These are phyloP conservation scores for Monopterus albus DNA, from an alignment of 2,113 vertebrate species.

Conservation along the genomic window DNA sequence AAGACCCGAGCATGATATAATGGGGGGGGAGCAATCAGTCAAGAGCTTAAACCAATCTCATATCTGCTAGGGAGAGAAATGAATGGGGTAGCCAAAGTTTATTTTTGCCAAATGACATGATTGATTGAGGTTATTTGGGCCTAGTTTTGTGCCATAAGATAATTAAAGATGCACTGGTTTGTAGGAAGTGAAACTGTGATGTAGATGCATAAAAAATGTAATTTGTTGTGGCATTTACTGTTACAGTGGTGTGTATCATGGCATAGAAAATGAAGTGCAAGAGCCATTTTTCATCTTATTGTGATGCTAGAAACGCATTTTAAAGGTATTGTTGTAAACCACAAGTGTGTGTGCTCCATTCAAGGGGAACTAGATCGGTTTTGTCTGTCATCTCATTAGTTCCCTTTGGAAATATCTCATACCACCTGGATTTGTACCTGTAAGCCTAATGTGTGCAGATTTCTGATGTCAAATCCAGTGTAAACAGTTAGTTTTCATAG, in stretches of 20 bases:
- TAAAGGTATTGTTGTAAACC: too few species aligned
- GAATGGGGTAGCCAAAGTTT: neutral
- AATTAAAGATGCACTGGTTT: neutral
- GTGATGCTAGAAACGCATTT: slow-evolving; percentile 28
- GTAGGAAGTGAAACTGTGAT: slow-evolving; percentile 4
- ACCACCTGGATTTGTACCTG: too few species aligned
- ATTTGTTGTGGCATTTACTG: neutral
- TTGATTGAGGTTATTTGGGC: neutral
- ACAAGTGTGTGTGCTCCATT: neutral
- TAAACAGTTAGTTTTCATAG: neutral
- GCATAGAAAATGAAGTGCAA: slow-evolving; percentile 21
- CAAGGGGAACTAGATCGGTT: neutral
- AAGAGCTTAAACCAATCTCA: slow-evolving; percentile 3
- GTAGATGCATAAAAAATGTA: neutral
- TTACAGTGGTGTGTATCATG: slow-evolving; percentile 12
- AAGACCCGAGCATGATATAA: neutral
- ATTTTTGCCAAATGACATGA: neutral
- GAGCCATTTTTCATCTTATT: slow-evolving; percentile 18
- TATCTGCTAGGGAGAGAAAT: neutral
- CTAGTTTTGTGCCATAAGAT: neutral
- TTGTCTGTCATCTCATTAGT: too few species aligned
- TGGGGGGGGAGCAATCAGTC: neutral
- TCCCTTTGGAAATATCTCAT: too few species aligned
- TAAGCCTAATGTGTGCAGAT: neutral
- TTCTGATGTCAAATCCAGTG: neutral